Base-by-base conservation (phyloP, 2,113 vertebrate species). In the Cynoglossus semilaevis region DNA sequence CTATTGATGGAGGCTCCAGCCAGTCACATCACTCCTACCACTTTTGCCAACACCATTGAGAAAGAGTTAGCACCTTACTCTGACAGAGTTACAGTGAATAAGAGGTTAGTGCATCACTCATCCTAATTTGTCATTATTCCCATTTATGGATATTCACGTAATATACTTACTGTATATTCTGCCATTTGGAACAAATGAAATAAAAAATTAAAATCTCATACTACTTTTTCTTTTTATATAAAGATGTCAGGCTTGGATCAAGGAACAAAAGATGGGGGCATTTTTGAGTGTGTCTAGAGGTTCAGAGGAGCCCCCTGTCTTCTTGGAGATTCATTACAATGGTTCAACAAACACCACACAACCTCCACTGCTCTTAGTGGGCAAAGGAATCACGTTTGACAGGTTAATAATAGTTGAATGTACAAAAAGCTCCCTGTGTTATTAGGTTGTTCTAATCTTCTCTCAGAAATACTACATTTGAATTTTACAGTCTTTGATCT, bases 381-480 rank as follows among this genome's bases (percentile, higher is more conserved):
- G 97, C 47, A 99, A 99, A 87, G 97, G 97, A 67, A 88, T 99
- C 67, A 99, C 97, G 0, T 99, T 99, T 75, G 97, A 98, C 86
- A 99, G 94, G 97, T 98, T 85, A 18, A 54, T 19, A 1, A n/a
- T 16, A 15, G 15, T 2, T 15, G 44, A 8, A 50, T 13, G 40
- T 22, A 0, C 22, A 34, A 37, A 17, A 19, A 19, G 3, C 1
- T 43, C 8, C 2, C 9, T 4, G 7, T 45, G 9, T 12, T 3
- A 29, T 18, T 15, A 5, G 38, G 17, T 2, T 7, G 22, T 29
- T 29, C 22, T 29, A 2, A 29, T 29, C 6, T 29, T 29, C 22
- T 29, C 6, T 29, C n/a, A n/a, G n/a, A n/a, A n/a, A n/a, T n/a
- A n/a, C n/a, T n/a, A n/a, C n/a, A n/a, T n/a, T n/a, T n/a, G n/a